Base-by-base conservation (phyloP, 2,797 vertebrate species). In the Pelobates cultripes region DNA sequence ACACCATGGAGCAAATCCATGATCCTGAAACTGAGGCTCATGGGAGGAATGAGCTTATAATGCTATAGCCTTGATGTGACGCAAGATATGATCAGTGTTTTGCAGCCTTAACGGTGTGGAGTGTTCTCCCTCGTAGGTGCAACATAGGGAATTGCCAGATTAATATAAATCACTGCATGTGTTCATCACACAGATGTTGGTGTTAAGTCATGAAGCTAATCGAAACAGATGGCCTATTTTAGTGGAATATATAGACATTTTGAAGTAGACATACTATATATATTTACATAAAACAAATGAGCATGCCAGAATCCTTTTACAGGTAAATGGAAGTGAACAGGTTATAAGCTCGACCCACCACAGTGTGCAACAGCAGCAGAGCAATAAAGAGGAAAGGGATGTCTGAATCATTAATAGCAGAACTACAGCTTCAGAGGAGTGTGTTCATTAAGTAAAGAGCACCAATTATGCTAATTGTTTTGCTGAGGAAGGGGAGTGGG, bases 391-490 rank as follows among this genome's bases (percentile, higher is more conserved):
- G n/a, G 51, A 53, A 78, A 74, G 63, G 13, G 71, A 75, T 55
- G 41, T 57, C 77, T 70, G 41, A 3, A 80, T 3, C 69, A 77
- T 76, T 82, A 64, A 85, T 73, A 53, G 85, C 70, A 81, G 47
- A 84, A 75, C 55, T 7, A 85, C 6, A 4, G 12, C 3, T 81
- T 69, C 4, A 86, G 82, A 57, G 40, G 43, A 86, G 85, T 14
- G 45, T 53, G 82, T 57, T 87, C 77, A 87, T 86, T 85, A 86
- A 83, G n/a, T 72, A 85, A 85, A 89, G 86, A 89, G 78, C 75
- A 85, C 17, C 51, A 83, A 85, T 86, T 85, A 85, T 70, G 71
- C 13, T 75, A 87, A 87, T 68, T 86, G 73, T 69, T 63, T 75
- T n/a, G 69, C 53, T 61, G 75, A 70, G 17, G 67, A 63, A 57